Evolutionary conservation across 2,888 invertebrate genomes (phyloP).

Genomic region (Synanthedon andrenaeformis): DNA sequence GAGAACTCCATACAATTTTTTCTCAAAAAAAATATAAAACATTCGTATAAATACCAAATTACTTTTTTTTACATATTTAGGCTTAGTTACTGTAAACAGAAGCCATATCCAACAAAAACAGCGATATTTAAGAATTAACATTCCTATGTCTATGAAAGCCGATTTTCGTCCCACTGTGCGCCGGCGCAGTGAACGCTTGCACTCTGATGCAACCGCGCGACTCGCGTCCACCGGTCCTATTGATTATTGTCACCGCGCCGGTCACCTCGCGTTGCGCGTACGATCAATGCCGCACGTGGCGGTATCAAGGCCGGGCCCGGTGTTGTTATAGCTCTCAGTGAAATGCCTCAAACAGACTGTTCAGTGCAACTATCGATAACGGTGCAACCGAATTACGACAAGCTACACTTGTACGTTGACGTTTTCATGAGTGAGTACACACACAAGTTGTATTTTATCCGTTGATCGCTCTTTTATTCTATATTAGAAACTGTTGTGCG

Average conservation of each 20-base stretch:
- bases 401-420: conserved; percentile 62
- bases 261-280: conserved; percentile 6
- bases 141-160: too few species aligned
- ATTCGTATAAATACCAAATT: too few species aligned
- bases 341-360: conserved; percentile 65
- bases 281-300: conserved; percentile 17
- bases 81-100: too few species aligned
- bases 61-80: too few species aligned
- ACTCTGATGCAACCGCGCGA: conserved; percentile 22
- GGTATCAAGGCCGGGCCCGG: conserved; percentile 23
- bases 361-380: conserved; percentile 59
- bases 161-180: too few species aligned
- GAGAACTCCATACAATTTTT: too few species aligned
- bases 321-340: conserved; percentile 45
- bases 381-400: conserved; percentile 54
- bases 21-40: too few species aligned
- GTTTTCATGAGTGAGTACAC: conserved; percentile 65
- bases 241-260: conserved; percentile 5
- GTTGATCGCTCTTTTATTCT: background rate
- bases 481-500: background rate
- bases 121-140: too few species aligned
- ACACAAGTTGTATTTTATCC: background rate
- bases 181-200: conserved; percentile 35
- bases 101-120: too few species aligned
- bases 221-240: conserved; percentile 2